Evolutionary conservation across 2,113 vertebrate species (phyloP).

Genomic region (Oxygymnocypris stewartii): DNA sequence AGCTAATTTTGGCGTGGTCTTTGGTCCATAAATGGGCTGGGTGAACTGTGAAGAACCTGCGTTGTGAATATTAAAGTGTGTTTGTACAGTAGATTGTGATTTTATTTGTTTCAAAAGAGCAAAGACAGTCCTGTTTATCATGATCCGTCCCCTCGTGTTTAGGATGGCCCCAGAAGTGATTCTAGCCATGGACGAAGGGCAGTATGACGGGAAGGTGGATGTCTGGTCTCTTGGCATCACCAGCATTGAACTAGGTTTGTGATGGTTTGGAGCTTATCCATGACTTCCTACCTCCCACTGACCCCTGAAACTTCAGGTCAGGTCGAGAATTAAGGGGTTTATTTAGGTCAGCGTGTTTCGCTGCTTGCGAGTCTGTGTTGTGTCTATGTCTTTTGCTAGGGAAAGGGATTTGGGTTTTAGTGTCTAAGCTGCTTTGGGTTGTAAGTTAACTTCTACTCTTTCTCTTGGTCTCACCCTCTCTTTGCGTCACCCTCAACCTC

Average conservation of each 20-base stretch:
- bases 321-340: not conserved
- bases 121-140: not conserved
- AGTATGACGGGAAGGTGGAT: conserved; percentile 96
- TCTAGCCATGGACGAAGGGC: conserved; percentile 97
- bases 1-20: no score
- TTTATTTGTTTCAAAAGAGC: not conserved
- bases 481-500: not conserved
- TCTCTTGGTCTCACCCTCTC: conserved; percentile 7
- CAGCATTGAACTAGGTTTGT: conserved; percentile 93
- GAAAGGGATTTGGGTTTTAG: conserved; percentile 46
- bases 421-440: conserved; percentile 35
- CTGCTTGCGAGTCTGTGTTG: conserved; percentile 1
- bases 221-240: conserved; percentile 99
- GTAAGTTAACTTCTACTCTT: conserved; percentile 21
- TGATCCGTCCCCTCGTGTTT: not conserved
- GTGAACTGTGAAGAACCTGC: not conserved
- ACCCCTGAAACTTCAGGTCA: not conserved
- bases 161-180: conserved; percentile 99
- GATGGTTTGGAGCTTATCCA: not conserved
- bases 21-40: not conserved
- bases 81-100: not conserved
- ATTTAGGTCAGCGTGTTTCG: not conserved
- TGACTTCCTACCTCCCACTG: not conserved
- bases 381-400: not conserved
- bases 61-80: not conserved